Evolutionary conservation across 1,140 invertebrate genomes (phyloP).

Genomic region (Riptortus pedestris): DNA sequence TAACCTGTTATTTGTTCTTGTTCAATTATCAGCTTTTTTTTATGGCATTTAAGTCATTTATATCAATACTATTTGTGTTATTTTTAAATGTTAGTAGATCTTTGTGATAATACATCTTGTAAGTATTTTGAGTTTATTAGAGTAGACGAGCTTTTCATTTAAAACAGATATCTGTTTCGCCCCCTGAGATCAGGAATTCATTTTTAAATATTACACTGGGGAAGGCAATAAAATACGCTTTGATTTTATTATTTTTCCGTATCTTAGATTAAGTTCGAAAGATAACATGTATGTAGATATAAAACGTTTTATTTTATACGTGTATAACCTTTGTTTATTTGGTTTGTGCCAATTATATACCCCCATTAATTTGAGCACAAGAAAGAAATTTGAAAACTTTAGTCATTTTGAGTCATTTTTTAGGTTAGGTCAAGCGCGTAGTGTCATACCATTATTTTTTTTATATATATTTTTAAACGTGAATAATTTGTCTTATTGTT

Average conservation of each 20-base stretch:
- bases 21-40: constrained; percentile 3
- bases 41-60: constrained; percentile 25
- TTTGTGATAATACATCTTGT: constrained; percentile 19
- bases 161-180: constrained; percentile 24
- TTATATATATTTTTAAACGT: constrained; percentile 13
- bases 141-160: background rate
- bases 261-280: constrained; percentile 20
- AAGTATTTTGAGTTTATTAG: background rate
- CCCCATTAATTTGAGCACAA: background rate
- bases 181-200: constrained; percentile 10
- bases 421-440: constrained; percentile 18
- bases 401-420: constrained; percentile 30
- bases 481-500: constrained; percentile 13
- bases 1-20: constrained; percentile 6
- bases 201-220: constrained; percentile 34
- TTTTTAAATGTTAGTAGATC: constrained; percentile 24
- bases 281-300: constrained; percentile 6
- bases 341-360: constrained; percentile 11
- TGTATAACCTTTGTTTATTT: constrained; percentile 7
- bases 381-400: constrained; percentile 21
- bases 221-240: constrained; percentile 49
- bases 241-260: constrained; percentile 26
- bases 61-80: constrained; percentile 39
- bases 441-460: constrained; percentile 22
- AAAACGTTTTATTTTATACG: constrained; percentile 9